Base-by-base conservation (phyloP, 2,797 vertebrate species). In the Notolabrus celidotus region DNA sequence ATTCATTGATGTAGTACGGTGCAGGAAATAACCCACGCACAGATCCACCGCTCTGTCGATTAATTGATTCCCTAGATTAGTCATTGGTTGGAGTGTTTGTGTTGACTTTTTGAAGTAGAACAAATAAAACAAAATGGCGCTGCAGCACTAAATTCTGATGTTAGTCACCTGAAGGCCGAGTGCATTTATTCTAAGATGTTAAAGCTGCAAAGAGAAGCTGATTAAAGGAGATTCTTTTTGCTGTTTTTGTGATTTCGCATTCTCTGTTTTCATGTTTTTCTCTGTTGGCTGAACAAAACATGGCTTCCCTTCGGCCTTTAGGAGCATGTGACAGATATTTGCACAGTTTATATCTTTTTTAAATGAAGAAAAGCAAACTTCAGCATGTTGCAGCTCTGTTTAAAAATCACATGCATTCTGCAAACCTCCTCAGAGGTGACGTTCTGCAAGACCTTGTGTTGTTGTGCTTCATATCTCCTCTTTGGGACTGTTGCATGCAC, bases 1-100 rank as follows among this genome's bases (percentile, higher is more conserved):
- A 7, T 59, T 66, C 56, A 36, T 15, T 72, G 53, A 73, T 12
- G 34, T 38, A 16, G 63, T 47, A 19, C 15, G 10, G 4, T 39
- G 49, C 74, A 75, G 46, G 20, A 65, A 47, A 22, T 11, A 0
- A 31, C 47, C 31, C 59, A 20, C 1, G 6, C 49, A 25, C 45
- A 39, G 7, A 31, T 20, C 14, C 0, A 5, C 5, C 5, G 39
- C 36, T 10, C 14, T 22, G 3, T 17, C 1, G 1, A 14, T 57
- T 2, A 7, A 47, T 33, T 8, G 10, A 17, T 54, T 4, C 5
- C n/a, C 11, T 61, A 4, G 29, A 29, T 56, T 7, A 5, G 34
- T 46, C 23, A 17, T 19, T 6, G 10, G 0, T 15, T 36, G 12
- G 36, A 27, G 17, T 59, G 71, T 45, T 67, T 0, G 3, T 59